These are phyloP conservation scores for Sander vitreus DNA, from an alignment of 2,113 vertebrate genomes.

Conservation along the genomic window DNA sequence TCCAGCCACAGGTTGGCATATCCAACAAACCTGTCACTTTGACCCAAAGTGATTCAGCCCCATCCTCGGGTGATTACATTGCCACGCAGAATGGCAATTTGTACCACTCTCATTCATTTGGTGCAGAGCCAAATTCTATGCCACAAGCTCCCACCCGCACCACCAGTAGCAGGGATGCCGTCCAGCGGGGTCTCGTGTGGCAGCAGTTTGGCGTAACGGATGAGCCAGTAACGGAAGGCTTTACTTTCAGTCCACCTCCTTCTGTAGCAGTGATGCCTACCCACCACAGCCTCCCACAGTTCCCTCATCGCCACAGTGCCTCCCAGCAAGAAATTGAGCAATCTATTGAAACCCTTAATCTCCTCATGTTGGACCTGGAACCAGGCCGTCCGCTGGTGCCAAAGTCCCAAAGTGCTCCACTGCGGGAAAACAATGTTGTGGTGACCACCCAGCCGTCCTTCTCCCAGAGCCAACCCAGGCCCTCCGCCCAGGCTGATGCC, in stretches of 20 bases:
- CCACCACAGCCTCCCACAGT: constrained; percentile 92
- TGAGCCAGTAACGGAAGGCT: constrained; percentile 82
- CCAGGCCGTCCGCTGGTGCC: constrained; percentile 80
- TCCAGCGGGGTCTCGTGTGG: constrained; percentile 96
- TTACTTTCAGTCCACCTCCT: constrained; percentile 73
- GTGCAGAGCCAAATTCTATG: constrained; percentile 79
- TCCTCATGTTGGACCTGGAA: constrained; percentile 95
- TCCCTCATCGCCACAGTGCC: constrained; percentile 87
- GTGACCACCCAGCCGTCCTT: constrained; percentile 89
- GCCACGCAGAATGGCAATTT: constrained; percentile 79
- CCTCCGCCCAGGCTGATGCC: constrained; percentile 74
- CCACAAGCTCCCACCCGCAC: constrained; percentile 92
- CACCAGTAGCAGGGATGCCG: constrained; percentile 95
- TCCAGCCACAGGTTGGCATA: constrained; percentile 51
- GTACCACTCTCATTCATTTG: constrained; percentile 91
- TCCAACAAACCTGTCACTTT: constrained; percentile 58
- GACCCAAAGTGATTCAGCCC: constrained; percentile 72
- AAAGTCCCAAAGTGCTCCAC: constrained; percentile 91
- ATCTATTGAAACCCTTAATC: constrained; percentile 95
- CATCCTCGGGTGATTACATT: constrained; percentile 71
- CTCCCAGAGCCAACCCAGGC: constrained; percentile 79
- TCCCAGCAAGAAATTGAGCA: constrained; percentile 96
- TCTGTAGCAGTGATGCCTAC: constrained; percentile 71
- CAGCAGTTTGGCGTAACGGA: constrained; percentile 89
- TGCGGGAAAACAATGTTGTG: constrained; percentile 77